Evolutionary conservation across 2,113 vertebrate genomes (phyloP).

Genomic region (Paramisgurnus dabryanus): DNA sequence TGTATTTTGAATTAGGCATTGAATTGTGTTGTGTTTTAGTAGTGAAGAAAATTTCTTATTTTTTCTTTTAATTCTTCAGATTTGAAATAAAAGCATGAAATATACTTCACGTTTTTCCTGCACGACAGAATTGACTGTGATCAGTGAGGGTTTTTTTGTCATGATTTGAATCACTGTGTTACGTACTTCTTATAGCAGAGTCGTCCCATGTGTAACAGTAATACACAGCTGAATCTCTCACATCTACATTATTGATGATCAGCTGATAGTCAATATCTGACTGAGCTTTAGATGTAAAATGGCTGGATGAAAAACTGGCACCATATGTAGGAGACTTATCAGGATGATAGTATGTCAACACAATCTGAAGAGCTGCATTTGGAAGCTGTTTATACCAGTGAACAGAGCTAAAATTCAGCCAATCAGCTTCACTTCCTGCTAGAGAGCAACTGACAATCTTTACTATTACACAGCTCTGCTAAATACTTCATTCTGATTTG

Average conservation of each 20-base stretch:
- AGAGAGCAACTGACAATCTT: too few relatives aligned
- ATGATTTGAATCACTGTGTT: conserved; percentile 64
- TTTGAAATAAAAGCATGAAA: too few relatives aligned
- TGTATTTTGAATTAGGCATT: too few relatives aligned
- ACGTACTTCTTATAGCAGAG: accelerated
- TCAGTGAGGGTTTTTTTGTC: conserved; percentile 61
- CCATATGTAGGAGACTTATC: accelerated
- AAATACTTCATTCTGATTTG: too few relatives aligned
- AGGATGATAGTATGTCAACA: background rate
- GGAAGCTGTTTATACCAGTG: conserved; percentile 61
- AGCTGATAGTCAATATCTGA: conserved; percentile 57
- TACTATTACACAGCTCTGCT: too few relatives aligned
- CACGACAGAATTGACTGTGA: conserved; percentile 37
- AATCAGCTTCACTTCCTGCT: too few relatives aligned
- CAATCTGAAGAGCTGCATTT: conserved; percentile 34
- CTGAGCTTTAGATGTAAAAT: conserved; percentile 50
- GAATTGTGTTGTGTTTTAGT: too few relatives aligned
- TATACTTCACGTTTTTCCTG: too few relatives aligned
- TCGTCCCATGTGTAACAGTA: conserved; percentile 43
- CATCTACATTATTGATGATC: conserved; percentile 59
- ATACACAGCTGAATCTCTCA: conserved; percentile 66
- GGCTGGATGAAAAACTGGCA: background rate
- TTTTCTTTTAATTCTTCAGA: too few relatives aligned
- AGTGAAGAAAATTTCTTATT: too few relatives aligned
- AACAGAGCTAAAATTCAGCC: background rate